Evolutionary conservation across 2,113 vertebrate species (phyloP).

Genomic region (Dromas ardeola): DNA sequence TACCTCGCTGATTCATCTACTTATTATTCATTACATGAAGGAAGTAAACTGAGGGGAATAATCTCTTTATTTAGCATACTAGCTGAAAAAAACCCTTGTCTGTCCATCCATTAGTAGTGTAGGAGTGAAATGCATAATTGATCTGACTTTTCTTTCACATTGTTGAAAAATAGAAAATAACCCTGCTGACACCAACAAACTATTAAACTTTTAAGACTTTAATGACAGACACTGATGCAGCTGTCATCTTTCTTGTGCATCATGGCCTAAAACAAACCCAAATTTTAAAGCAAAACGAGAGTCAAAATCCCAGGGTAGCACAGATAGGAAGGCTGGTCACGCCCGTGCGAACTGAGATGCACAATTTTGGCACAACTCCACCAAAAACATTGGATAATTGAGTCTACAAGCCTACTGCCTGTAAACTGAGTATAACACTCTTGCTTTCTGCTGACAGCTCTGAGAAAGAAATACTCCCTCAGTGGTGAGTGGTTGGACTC

Average conservation of each 20-base stretch:
- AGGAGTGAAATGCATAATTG: background rate
- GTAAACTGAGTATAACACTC: background rate
- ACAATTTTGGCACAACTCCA: background rate
- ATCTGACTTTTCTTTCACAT: background rate
- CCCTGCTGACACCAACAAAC: background rate
- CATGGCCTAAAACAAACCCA: background rate
- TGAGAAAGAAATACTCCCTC: background rate
- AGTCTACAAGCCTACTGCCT: background rate
- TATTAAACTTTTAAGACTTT: background rate
- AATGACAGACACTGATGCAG: background rate
- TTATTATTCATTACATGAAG: conserved; percentile 1
- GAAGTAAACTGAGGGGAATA: background rate
- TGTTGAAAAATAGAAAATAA: conserved; percentile 37
- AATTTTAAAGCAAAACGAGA: background rate
- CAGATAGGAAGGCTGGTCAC: background rate
- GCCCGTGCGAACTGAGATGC: background rate
- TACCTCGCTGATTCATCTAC: background rate
- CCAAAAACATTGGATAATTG: background rate
- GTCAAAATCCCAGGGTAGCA: background rate
- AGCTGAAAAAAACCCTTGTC: background rate
- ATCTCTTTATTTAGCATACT: background rate
- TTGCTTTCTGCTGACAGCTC: conserved; percentile 1
- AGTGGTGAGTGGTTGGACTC: background rate
- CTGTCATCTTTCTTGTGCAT: background rate
- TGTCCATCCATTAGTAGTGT: background rate